A percentile compares a stretch with the other conserved stretches of the same genome.
Evolutionary conservation across 2,113 vertebrate genomes (phyloP).

Genomic region (Mormoops blainvillei): DNA sequence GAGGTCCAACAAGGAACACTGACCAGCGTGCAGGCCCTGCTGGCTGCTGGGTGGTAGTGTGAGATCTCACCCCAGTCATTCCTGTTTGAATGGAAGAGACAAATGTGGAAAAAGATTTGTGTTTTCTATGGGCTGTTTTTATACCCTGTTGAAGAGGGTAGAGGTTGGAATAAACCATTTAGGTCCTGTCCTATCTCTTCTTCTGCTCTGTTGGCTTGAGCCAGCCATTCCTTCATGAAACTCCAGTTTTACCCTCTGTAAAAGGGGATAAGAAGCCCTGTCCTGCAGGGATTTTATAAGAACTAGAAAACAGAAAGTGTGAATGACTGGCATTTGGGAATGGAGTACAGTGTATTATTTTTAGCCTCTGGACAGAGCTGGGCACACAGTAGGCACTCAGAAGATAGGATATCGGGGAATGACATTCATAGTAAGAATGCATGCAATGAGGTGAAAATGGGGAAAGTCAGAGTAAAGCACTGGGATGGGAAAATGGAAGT

Average conservation of each 20-base stretch:
- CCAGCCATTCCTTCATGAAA: background rate
- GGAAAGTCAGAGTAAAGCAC: background rate
- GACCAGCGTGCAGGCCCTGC: background rate
- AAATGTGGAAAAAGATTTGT: background rate
- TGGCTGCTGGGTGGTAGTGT: background rate
- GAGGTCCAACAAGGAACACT: background rate
- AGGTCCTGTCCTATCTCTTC: rapidly evolving
- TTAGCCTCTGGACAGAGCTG: background rate
- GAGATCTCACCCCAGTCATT: background rate
- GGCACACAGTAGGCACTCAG: background rate
- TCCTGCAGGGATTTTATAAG: background rate
- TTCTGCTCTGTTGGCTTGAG: background rate
- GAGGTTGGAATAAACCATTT: background rate
- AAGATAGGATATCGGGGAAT: background rate
- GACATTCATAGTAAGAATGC: background rate
- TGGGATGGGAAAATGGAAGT: background rate
- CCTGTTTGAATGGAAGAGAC: too few relatives aligned
- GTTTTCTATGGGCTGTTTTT: background rate
- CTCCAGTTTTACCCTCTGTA: background rate
- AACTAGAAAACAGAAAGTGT: background rate
- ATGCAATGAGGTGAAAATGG: background rate
- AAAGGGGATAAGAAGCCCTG: background rate
- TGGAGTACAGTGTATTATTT: background rate
- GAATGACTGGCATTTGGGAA: background rate
- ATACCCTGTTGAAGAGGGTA: background rate